Conservation (phyloP, 2,113 vertebrate species). For the Upupa epops region DNA sequence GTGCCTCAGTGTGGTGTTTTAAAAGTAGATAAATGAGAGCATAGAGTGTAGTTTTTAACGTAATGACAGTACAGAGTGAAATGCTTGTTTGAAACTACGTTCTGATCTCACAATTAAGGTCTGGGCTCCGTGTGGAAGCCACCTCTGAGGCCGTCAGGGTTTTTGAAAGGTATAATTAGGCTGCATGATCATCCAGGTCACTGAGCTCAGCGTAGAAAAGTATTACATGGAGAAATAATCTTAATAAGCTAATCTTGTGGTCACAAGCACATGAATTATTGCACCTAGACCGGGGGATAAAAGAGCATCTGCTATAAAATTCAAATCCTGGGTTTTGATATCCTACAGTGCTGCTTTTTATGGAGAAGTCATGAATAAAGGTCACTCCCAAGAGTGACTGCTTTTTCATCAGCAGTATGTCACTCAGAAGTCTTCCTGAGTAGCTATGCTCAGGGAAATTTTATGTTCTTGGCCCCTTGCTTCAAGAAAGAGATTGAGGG, state of each 20-base stretch:
- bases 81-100: not conserved
- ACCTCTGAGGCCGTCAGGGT: not conserved
- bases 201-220: not conserved
- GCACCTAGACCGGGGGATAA: not conserved
- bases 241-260: not conserved
- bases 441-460: no score
- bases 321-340: not conserved
- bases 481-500: no score
- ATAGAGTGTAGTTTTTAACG: not conserved
- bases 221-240: not conserved
- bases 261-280: not conserved
- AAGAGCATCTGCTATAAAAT: not conserved
- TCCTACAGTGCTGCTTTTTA: not conserved
- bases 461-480: no score
- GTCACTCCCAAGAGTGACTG: not conserved
- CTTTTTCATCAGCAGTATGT: not conserved
- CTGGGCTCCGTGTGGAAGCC: not conserved
- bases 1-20: not conserved
- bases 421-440: not conserved
- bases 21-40: not conserved
- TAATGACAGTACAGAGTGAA: not conserved
- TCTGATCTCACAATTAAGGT: not conserved
- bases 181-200: not conserved
- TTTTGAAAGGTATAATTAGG: conserved; percentile 27
- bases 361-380: not conserved